These are phyloP conservation scores for Darevskia mixta DNA, from an alignment of 2,797 vertebrate species.

Conservation along the genomic window DNA sequence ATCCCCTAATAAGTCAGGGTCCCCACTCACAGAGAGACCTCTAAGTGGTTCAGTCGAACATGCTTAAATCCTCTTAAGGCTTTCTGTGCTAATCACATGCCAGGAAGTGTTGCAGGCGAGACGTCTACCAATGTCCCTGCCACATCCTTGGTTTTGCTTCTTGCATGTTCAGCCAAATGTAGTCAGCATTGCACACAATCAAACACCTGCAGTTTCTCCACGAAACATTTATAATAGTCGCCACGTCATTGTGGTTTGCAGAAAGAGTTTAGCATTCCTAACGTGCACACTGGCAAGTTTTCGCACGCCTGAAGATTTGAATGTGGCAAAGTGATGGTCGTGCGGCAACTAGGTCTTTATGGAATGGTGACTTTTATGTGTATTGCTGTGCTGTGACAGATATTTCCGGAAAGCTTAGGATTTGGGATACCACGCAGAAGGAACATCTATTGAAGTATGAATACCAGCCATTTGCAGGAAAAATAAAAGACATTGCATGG, in stretches of 20 bases:
- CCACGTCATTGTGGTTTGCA: background rate
- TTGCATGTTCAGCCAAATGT: too few relatives aligned
- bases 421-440: conserved; percentile 99
- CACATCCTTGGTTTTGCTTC: too few relatives aligned
- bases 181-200: background rate
- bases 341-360: conserved; percentile 44
- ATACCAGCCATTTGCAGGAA: conserved; percentile 92
- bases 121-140: too few relatives aligned
- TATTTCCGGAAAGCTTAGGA: conserved; percentile 91
- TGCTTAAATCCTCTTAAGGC: too few relatives aligned
- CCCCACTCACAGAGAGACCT: too few relatives aligned
- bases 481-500: conserved; percentile 96
- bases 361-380: conserved; percentile 46
- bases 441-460: conserved; percentile 97
- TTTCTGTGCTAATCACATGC: too few relatives aligned
- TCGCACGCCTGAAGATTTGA: conserved; percentile 45
- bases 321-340: conserved; percentile 45
- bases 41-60: too few relatives aligned
- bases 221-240: background rate
- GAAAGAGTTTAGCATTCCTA: background rate
- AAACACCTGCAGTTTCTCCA: background rate
- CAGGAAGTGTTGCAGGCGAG: too few relatives aligned
- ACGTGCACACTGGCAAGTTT: background rate
- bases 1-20: too few relatives aligned
- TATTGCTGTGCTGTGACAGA: conserved; percentile 80